A percentile compares a stretch with the other conserved stretches of the same genome.
phyloP scores from a whole-genome alignment of 2,888 invertebrate genomes.

The Lissonota sp. region DNA sequence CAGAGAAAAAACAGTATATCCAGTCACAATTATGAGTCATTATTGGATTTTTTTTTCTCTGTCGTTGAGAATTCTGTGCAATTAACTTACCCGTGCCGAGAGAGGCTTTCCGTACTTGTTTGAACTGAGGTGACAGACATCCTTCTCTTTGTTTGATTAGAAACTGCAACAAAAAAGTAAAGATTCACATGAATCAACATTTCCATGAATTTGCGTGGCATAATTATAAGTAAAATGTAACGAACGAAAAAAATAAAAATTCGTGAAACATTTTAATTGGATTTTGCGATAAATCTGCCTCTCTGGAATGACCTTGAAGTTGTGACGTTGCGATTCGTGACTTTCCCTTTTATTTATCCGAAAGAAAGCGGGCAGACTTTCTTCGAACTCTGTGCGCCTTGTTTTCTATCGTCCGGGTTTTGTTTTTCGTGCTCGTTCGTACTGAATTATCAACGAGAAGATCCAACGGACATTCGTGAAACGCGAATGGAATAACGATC shows the following conservation, averaged over 20 bases:
- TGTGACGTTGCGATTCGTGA: conserved; percentile 61
- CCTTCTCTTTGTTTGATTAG: conserved; percentile 70
- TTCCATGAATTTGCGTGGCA: not conserved
- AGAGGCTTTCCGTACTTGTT: conserved; percentile 78
- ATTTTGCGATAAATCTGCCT: not conserved
- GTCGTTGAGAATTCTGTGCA: too few relatives aligned
- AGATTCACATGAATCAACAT: conserved; percentile 8
- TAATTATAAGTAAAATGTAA: not conserved
- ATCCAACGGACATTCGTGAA: not conserved
- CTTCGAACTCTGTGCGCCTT: not conserved
- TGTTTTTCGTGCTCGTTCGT: not conserved
- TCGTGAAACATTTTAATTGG: not conserved
- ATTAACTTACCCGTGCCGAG: conserved; percentile 80
- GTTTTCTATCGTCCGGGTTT: not conserved
- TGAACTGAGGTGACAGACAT: conserved; percentile 82
- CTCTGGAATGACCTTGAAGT: conserved; percentile 69
- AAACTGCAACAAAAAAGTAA: conserved; percentile 73
- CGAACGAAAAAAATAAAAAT: not conserved
- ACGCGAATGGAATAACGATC: conserved; percentile 37
- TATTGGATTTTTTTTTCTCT: too few relatives aligned
- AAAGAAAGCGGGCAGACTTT: conserved; percentile 67
- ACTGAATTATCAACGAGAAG: conserved; percentile 39
- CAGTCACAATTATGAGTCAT: too few relatives aligned
- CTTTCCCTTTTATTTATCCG: conserved; percentile 75
- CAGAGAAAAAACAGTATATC: too few relatives aligned